Base-by-base conservation (phyloP, 2,113 vertebrate genomes). In the Channa maculata region DNA sequence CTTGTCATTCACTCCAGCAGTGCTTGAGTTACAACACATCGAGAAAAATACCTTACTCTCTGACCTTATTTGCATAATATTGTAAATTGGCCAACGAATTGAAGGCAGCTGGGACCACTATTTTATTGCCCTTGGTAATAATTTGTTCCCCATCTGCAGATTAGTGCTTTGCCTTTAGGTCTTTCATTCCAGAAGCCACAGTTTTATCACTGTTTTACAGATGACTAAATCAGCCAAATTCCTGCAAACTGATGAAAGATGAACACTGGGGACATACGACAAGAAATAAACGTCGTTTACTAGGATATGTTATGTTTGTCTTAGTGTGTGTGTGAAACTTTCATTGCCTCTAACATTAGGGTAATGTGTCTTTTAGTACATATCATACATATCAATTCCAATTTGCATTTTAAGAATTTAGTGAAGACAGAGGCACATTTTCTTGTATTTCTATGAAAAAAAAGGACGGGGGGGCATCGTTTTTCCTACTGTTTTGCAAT, bases 21-120 rank as follows among this genome's bases (percentile, higher is more conserved):
- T 5, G 45, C 69, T 71, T 15, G 55, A 60, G 38, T 78, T 69
- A 46, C 15, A 71, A 53, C 60, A 72, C 50, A 61, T 8, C 66
- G 63, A 86, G 10, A 77, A 82, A 65, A 78, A 24, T 24, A 79
- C 63, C 53, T 88, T 77, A 80, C 73, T 76, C 48, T 48, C 77
- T 85, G 82, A 85, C 79, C 75, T 83, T 78, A 84, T 91, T 91
- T 90, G 87, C 90, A 92, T 88, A 89, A 90, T 81, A 72, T 58
- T 86, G 84, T 84, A 87, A 91, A 89, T 86, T 84, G 86, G 81
- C 75, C 86, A 79, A 55, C 24, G 52, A 82, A 90, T 82, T 87
- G 71, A 76, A 79, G 84, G 88, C 82, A 87, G 80, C 81, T 85
- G 83, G 88, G 79, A 70, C 43, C 63, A 80, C 62, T 72, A 71